Evolutionary conservation across 2,797 vertebrate genomes (phyloP).

Genomic region (Geotrypetes seraphini): DNA sequence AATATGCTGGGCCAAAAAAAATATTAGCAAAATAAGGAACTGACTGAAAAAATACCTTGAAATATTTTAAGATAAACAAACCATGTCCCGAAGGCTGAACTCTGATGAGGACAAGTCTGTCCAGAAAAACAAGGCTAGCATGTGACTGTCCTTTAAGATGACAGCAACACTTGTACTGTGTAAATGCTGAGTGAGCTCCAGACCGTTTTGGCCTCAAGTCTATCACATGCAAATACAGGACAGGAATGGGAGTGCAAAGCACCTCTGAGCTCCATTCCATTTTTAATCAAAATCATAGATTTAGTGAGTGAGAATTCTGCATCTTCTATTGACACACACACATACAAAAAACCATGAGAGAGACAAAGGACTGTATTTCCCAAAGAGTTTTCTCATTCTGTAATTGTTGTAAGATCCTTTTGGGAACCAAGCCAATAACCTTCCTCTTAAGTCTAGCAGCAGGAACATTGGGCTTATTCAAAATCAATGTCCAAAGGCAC

Average conservation of each 20-base stretch:
- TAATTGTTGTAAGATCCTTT: too few species aligned
- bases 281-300: too few species aligned
- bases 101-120: slow-evolving; percentile 25
- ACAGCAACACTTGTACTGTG: slow-evolving; percentile 17
- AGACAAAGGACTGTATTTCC: too few species aligned
- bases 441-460: too few species aligned
- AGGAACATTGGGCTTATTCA: too few species aligned
- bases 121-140: slow-evolving; percentile 58
- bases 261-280: too few species aligned
- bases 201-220: slow-evolving; percentile 34
- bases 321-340: too few species aligned
- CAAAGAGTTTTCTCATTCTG: too few species aligned
- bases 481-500: too few species aligned
- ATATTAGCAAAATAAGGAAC: slow-evolving; percentile 3
- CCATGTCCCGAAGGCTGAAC: slow-evolving; percentile 14
- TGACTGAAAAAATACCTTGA: neutral
- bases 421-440: too few species aligned
- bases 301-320: too few species aligned
- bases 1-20: neutral
- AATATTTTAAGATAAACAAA: slow-evolving; percentile 12
- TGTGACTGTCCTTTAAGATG: slow-evolving; percentile 38
- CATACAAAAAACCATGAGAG: too few species aligned
- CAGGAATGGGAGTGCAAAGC: slow-evolving; percentile 3
- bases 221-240: slow-evolving; percentile 30
- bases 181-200: slow-evolving; percentile 23